phyloP scores from a whole-genome alignment of 2,797 vertebrate species.

The Pterois miles region DNA sequence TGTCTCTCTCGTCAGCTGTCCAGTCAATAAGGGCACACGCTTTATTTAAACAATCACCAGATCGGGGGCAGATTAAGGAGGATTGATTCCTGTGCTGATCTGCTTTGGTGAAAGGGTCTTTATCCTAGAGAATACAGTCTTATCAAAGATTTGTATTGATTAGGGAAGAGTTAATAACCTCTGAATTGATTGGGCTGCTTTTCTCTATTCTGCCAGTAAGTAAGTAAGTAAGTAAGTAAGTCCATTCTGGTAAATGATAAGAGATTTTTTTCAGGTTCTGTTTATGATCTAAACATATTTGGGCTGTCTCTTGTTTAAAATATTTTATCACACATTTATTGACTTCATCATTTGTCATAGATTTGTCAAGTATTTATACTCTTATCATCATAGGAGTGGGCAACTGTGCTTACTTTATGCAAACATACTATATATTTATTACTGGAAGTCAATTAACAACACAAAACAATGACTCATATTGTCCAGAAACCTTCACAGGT shows the following conservation, averaged over 20 bases:
- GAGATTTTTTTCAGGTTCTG: neutral
- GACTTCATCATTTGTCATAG: too few relatives aligned
- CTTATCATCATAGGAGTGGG: too few relatives aligned
- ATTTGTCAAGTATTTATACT: too few relatives aligned
- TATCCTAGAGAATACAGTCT: conserved; percentile 27
- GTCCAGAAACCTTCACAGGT: too few relatives aligned
- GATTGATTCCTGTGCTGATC: conserved; percentile 41
- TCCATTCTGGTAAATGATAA: neutral
- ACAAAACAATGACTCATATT: too few relatives aligned
- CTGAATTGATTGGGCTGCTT: conserved; percentile 10
- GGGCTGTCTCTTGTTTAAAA: too few relatives aligned
- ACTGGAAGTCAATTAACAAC: too few relatives aligned
- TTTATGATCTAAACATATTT: neutral
- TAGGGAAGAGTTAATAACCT: conserved; percentile 23
- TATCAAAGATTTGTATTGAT: conserved; percentile 43
- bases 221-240: neutral
- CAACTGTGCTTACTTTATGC: too few relatives aligned
- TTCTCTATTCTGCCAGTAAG: neutral
- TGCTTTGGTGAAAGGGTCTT: conserved; percentile 22
- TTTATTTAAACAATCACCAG: conserved; percentile 53
- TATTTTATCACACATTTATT: too few relatives aligned
- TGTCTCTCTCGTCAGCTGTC: conserved; percentile 16
- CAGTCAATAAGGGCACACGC: conserved; percentile 30
- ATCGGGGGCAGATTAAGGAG: conserved; percentile 52
- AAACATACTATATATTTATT: too few relatives aligned